Evolutionary conservation across 2,113 vertebrate genomes (phyloP), one percentile per base, ranked within the genome.

Genomic region (Onychorhynchus coronatus): DNA sequence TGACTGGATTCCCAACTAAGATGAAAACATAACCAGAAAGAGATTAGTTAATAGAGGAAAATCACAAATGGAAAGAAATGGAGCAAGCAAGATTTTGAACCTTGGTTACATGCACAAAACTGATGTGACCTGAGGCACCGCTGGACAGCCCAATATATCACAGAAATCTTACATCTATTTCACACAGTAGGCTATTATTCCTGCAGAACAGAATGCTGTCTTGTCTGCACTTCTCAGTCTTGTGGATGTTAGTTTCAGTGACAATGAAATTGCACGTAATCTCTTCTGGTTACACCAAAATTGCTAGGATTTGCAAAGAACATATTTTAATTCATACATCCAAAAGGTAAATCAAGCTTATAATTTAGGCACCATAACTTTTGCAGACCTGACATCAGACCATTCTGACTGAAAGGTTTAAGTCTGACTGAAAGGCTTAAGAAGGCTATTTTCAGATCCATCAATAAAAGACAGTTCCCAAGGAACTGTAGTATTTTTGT

Each of bases 281-380:
- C 80, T 93, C 83, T 91, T 86, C 91, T 75, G 76, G 93, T 95
- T 95, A 93, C 83, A 89, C 30, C 39, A 80, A 87, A 95, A 95
- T 96, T 89, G 81, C 74, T 88, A 82, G 78, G 71, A 91, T 91
- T 95, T 95, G 85, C 41, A 85, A 92, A 89, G 89, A 95, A 92
- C 58, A 39, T 44, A 75, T 89, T 92, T 94, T 70, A 95, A 89
- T 94, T 87, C 70, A 65, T 75, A 39, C 10, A 91, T 88, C 62
- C n/a, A 85, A 78, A 95, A 91, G 82, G 65, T 81, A 95, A 89
- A 97, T 71, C 74, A 94, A 89, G 77, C 62, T 95, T 82, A 81
- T 82, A 89, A 92, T 82, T 95, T 89, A 66, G 85, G 68, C 56
- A 82, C 73, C 56, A 30, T 63, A 97, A 79, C 65, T 96, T 91